Conservation (phyloP, 30 jellyfish, hydroid and myxozoan genomes). For the Mastigias papua region DNA sequence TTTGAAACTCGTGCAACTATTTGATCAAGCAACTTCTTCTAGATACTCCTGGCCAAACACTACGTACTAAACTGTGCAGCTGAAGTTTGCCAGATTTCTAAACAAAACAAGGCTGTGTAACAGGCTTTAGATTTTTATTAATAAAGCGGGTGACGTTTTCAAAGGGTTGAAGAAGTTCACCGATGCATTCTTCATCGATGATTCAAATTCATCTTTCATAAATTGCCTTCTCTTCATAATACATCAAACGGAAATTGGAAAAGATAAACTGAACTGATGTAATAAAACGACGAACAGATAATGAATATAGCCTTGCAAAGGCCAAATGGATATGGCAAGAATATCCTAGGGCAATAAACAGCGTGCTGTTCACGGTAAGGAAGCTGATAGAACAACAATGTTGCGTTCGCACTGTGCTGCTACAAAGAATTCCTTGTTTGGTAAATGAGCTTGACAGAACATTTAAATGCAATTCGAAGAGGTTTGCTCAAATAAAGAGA, state of each 20-base stretch:
- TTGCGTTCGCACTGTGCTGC: not conserved
- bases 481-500: too few relatives aligned
- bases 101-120: too few relatives aligned
- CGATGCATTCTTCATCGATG: not conserved
- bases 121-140: not conserved
- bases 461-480: not conserved
- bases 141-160: not conserved
- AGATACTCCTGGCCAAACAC: too few relatives aligned
- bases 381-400: not conserved
- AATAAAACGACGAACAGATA: not conserved
- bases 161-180: too few relatives aligned
- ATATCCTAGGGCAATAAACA: not conserved
- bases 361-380: not conserved
- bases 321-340: not conserved
- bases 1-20: too few relatives aligned
- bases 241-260: not conserved
- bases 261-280: not conserved
- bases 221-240: not conserved
- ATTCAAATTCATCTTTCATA: not conserved
- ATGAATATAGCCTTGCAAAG: not conserved
- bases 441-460: not conserved
- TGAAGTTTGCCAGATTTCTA: too few relatives aligned
- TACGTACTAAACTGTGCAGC: too few relatives aligned
- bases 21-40: too few relatives aligned
- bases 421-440: not conserved